Evolutionary conservation across 2,888 invertebrate genomes (phyloP), one percentile per base, ranked within the genome.

Genomic region (Plusia festucae): DNA sequence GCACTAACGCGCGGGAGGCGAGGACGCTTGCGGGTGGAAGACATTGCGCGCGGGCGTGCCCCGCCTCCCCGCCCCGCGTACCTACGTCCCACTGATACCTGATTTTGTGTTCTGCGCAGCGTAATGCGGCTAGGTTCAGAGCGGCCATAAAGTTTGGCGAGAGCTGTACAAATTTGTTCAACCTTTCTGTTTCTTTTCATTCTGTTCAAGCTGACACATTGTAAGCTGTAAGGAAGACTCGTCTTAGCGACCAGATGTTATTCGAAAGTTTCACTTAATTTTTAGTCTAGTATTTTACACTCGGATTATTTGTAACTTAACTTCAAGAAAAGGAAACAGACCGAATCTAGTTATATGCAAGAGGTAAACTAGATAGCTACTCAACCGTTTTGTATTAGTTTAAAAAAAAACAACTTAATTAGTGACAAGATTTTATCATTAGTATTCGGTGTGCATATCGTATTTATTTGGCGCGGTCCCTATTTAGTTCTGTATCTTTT

Each of bases 281-380:
- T n/a, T 40, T n/a, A 40, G 40, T n/a, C 40, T 40, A 40, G 40
- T n/a, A 40, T 40, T 40, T 40, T n/a, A 15, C 40, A 40, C 40
- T 40, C n/a, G 40, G n/a, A 40, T 40, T 40, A 40, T 40, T n/a
- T 40, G 40, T 40, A 40, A 40, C 15, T 40, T 40, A n/a, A 40
- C 40, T 40, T 40, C 40, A 40, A 40, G n/a, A 40, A 40, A 40
- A 40, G 15, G 40, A 49, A 49, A 49, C 46, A 49, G 46, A 49
- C 18, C 18, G 46, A 20, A 20, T 13, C 20, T 20, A 16, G 18
- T 46, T 46, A n/a, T 40, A 49, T 49, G 46, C 46, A 49, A 20
- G 20, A 49, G 11, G 2, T n/a, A 40, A n/a, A 40, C 40, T 40
- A 40, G 40, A 40, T n/a, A 40, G n/a, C 40, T 40, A 40, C n/a